Evolutionary conservation across 2,888 invertebrate species (phyloP), one percentile per base, ranked within the genome.

Genomic region (Pecten maximus): DNA sequence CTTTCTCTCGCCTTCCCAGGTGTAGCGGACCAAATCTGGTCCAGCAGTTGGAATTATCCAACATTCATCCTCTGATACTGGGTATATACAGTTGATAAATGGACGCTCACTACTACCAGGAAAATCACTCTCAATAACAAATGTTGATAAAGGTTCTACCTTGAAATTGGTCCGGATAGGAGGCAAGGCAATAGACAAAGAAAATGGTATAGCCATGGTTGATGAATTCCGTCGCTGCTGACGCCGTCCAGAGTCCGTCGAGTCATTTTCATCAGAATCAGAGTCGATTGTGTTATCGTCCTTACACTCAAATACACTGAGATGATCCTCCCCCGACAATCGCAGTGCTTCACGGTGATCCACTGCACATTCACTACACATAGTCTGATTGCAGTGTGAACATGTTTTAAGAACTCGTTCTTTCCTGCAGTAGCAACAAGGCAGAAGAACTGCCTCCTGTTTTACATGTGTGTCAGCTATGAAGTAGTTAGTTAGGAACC

Each of bases 81-180:
- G 74, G 35, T 74, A 35, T 74, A 74, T 74, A 74, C 74, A 74
- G 74, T 74, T 74, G 16, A 74, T 74, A 35, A 74, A 74, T 35
- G 74, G 74, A 74, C 74, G 74, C 15, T 74, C 74, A 74, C 74
- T 74, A 23, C 74, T 74, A 10, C 74, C 74, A 12, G 74, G 74
- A 74, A 35, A 74, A 4, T 74, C 74, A 74, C 74, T 35, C 35
- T 74, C 74, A 23, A 74, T 74, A 74, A 74, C 28, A 74, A 74
- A 74, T 35, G 74, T 74, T 74, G 74, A 35, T 74, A 74, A 74
- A 8, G 35, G 74, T 74, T 74, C 74, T 35, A 74, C 28, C 28
- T 74, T 74, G 2, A 74, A 74, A 10, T 74, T 74, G 28, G 74
- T 74, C 23, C 74, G 6, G 10, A 74, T 74, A 8, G 74, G 74